Conservation (phyloP, 2,797 vertebrate species). For the Gobio occitaniae region DNA sequence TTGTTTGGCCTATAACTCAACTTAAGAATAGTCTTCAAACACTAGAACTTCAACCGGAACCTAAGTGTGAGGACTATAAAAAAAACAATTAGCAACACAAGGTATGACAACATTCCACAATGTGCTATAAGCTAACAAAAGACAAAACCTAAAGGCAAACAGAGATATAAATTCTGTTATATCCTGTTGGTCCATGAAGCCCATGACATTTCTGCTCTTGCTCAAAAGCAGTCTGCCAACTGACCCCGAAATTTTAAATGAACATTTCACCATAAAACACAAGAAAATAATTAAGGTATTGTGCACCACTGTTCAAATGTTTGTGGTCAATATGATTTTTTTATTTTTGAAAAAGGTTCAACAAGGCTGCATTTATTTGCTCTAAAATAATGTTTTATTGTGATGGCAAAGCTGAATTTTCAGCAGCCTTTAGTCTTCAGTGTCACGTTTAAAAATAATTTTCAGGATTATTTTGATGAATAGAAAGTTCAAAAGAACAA, state of each 20-base stretch:
- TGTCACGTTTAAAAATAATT: background rate
- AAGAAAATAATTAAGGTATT: background rate
- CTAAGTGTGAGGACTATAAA: background rate
- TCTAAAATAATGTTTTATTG: background rate
- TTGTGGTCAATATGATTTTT: background rate
- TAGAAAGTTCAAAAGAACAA: background rate
- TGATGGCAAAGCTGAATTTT: background rate
- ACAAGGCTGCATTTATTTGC: background rate
- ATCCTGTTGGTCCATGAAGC: background rate
- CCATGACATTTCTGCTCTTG: background rate
- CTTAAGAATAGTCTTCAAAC: background rate
- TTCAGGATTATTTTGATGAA: background rate
- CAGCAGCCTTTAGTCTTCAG: background rate
- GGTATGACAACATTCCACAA: background rate
- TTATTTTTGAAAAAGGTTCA: background rate
- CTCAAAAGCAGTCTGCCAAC: background rate
- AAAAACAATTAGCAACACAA: background rate
- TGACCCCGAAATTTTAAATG: background rate
- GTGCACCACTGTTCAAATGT: background rate
- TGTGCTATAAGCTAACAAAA: conserved; percentile 12
- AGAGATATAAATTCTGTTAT: background rate
- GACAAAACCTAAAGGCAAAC: background rate
- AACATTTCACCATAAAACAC: background rate
- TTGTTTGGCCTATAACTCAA: conserved; percentile 10
- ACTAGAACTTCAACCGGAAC: background rate